These are phyloP conservation scores for Craterocephalus amniculus DNA, from an alignment of 2,797 vertebrate genomes.

Conservation along the genomic window DNA sequence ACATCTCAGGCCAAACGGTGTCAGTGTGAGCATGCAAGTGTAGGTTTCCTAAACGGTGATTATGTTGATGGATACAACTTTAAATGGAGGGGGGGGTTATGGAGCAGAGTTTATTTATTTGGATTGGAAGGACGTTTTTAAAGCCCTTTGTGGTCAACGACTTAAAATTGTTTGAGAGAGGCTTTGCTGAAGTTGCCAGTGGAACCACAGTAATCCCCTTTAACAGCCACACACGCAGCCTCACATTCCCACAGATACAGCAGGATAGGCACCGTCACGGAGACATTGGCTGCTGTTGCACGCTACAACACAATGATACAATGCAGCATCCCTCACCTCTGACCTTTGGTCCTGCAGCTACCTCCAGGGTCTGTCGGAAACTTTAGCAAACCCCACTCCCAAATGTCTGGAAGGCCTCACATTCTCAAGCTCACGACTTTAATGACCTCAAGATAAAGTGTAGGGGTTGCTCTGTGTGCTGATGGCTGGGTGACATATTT, in stretches of 20 bases:
- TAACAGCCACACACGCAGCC: conserved; percentile 61
- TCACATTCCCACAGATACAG: conserved; percentile 38
- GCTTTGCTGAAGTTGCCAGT: conserved; percentile 52
- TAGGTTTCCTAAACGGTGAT: conserved; percentile 41
- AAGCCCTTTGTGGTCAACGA: conserved; percentile 53
- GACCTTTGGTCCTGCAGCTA: conserved; percentile 43
- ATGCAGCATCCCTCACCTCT: conserved; percentile 51
- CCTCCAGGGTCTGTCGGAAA: conserved; percentile 40
- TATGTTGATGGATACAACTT: conserved; percentile 15
- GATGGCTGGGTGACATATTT: conserved; percentile 35
- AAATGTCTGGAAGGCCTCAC: conserved; percentile 50
- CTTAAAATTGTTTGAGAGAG: conserved; percentile 59
- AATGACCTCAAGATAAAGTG: conserved; percentile 44
- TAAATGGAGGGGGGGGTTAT: conserved; percentile 34
- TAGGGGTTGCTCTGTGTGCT: conserved; percentile 6
- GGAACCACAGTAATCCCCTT: conserved; percentile 63
- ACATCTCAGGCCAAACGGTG: conserved; percentile 47
- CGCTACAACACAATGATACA: conserved; percentile 32
- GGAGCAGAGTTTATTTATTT: conserved; percentile 63
- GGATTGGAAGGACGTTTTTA: conserved; percentile 55
- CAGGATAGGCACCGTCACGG: conserved; percentile 22
- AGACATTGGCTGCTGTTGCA: conserved; percentile 27
- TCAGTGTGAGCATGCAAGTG: conserved; percentile 17
- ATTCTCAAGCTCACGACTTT: conserved; percentile 22
- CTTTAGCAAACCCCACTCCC: conserved; percentile 38